Evolutionary conservation across 2,888 invertebrate genomes (phyloP), one percentile per base, ranked within the genome.

Genomic region (Mongoloraphidia duomilia): DNA sequence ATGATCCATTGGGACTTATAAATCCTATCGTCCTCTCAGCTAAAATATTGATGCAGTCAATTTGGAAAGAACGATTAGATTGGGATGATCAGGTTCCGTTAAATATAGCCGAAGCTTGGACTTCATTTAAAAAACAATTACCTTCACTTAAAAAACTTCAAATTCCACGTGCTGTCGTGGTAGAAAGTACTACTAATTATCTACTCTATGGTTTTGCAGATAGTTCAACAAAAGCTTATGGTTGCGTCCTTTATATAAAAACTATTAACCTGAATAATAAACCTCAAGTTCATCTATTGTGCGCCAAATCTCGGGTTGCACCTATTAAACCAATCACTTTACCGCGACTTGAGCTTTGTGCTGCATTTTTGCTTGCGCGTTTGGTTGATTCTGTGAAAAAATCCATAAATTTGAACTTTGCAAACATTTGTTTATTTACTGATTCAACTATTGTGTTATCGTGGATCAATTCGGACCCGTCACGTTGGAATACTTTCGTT

Each of bases 211-310:
- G 40, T 8, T 40, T 40, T 40, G 40, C 40, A n/a, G 37, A 43
- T 43, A 43, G 43, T 43, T 43, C 43, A 11, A 43, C 14, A 26
- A 43, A 43, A 6, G 43, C 43, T 11, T 43, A 43, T 17, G 14
- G 43, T 33, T 43, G 43, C 12, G 43, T 12, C 13, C 17, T 43
- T 43, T 43, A 43, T 43, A n/a, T 43, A 17, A 17, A 10, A 33
- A 10, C 43, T n/a, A 14, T 10, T 43, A 14, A 43, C 33, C 10
- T 9, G 17, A 9, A 3, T 5, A 43, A 43, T 43, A 14, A 43
- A 11, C 9, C 13, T 12, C 9, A 9, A 33, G 43, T 17, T n/a
- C 17, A 34, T n/a, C 12, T 43, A 33, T 9, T 43, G 10, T 43
- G 43, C 33, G 13, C 43, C 3, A 43, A 43, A 17, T 43, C 43